These are phyloP conservation scores for Megastigmus dorsalis DNA, from an alignment of 2,888 invertebrate species.

Conservation along the genomic window DNA sequence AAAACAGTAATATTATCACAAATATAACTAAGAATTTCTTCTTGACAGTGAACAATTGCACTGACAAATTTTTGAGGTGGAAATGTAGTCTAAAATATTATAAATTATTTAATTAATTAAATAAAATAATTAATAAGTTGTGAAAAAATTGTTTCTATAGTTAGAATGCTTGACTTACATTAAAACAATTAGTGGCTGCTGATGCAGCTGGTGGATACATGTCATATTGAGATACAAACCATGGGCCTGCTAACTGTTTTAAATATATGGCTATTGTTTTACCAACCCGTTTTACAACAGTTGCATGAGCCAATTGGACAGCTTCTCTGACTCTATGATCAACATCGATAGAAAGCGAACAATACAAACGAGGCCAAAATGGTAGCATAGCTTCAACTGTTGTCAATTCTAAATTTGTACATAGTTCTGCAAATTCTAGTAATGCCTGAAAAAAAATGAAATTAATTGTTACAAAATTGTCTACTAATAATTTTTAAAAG, in stretches of 20 bases:
- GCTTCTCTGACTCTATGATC: slow-evolving; percentile 91
- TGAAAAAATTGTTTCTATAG: no score
- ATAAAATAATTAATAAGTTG: slow-evolving; percentile 25
- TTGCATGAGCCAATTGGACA: slow-evolving; percentile 83
- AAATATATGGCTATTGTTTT: slow-evolving; percentile 87
- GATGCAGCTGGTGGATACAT: slow-evolving; percentile 89
- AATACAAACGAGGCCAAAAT: slow-evolving; percentile 89
- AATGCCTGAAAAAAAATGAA: slow-evolving; percentile 79
- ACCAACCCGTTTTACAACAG: slow-evolving; percentile 81
- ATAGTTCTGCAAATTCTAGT: slow-evolving; percentile 86
- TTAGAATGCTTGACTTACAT: slow-evolving; percentile 71
- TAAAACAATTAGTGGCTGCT: slow-evolving; percentile 82
- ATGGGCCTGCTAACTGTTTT: slow-evolving; percentile 85
- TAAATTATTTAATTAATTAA: slow-evolving; percentile 24
- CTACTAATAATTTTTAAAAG: no score
- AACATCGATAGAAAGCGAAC: slow-evolving; percentile 83
- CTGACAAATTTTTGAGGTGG: slow-evolving; percentile 85
- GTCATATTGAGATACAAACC: slow-evolving; percentile 91
- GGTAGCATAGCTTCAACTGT: slow-evolving; percentile 83
- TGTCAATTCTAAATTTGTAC: slow-evolving; percentile 80
- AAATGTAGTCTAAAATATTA: slow-evolving; percentile 81
- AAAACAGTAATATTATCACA: slow-evolving; percentile 81
- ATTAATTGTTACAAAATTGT: slow-evolving; percentile 19
- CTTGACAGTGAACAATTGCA: slow-evolving; percentile 88
- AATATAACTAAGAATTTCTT: slow-evolving; percentile 85